These are phyloP conservation scores for Aphaenogaster rudis DNA, from an alignment of 1,140 invertebrate genomes.

Conservation along the genomic window DNA sequence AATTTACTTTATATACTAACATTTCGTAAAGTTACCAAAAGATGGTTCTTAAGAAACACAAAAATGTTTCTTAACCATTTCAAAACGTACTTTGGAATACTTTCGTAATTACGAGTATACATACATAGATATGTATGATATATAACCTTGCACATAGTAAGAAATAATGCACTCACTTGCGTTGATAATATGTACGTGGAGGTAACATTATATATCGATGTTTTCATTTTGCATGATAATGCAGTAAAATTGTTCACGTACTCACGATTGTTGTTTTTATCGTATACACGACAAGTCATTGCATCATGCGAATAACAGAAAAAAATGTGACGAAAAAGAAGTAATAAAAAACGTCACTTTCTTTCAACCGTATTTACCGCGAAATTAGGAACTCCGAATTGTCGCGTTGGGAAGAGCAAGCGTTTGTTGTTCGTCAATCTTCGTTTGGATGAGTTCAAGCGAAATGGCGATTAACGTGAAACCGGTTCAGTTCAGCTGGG, in stretches of 20 bases:
- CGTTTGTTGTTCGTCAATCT: conserved; percentile 64
- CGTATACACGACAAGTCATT: not conserved
- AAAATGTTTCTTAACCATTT: not conserved
- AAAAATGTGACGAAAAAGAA: not conserved
- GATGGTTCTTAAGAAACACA: not conserved
- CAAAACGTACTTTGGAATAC: not conserved
- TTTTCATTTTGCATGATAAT: conserved; percentile 32
- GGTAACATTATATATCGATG: not conserved
- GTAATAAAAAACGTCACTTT: not conserved
- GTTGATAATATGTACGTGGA: not conserved
- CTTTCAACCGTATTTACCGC: not conserved
- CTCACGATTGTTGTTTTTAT: not conserved
- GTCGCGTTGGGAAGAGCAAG: conserved; percentile 45
- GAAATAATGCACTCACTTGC: not conserved
- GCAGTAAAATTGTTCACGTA: conserved; percentile 16
- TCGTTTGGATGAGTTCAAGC: conserved; percentile 38
- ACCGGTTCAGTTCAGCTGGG: conserved; percentile 69
- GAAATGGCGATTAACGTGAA: conserved; percentile 51
- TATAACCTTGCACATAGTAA: not conserved
- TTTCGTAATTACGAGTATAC: not conserved
- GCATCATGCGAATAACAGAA: not conserved
- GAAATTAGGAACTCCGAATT: conserved; percentile 4
- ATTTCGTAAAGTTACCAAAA: not conserved
- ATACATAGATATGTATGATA: not conserved
- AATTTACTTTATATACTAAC: not conserved